Base-by-base conservation (phyloP, 2,797 vertebrate species). In the Lagodon rhomboides region DNA sequence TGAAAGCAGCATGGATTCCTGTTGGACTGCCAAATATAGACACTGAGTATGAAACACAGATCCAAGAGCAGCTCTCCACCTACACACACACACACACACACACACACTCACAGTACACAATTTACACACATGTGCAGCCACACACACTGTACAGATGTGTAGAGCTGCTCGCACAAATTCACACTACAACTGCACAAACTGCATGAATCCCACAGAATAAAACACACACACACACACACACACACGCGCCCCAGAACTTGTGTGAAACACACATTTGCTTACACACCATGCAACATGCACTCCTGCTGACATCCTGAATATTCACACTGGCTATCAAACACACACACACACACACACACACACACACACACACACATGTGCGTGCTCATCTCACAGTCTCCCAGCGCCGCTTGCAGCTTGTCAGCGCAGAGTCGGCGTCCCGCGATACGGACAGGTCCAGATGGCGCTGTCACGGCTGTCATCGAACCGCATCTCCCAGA, bases 391-490 rank as follows among this genome's bases (percentile, higher is more conserved):
- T 65, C 30, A 22, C 62, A 49, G 75, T 79, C 87, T 85, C 82
- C 58, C 25, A 56, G 80, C 69, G 53, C 88, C 23, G 73, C 87
- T 74, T 47, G 73, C 88, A 86, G 83, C 90, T 90, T 93, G 92
- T 94, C 94, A 93, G 77, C 50, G 74, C 66, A 30, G 88, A 89
- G 88, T 80, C 85, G 77, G 74, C 79, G 51, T 93, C 92, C 89
- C 83, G 53, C 66, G 83, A 85, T 84, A 89, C 69, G 78, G 92
- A 93, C 92, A 85, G 91, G 91, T 94, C 94, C 95, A 95, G 94
- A 95, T 95, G 95, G 95, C 75, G 85, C 94, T 92, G 94, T 95
- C 95, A 95, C 80, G 89, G 86, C 91, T 94, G 94, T 95, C 94
- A 95, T 76, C 87, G 85, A 85, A 84, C 89, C 89, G 82, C 82